A percentile compares a stretch with the other conserved stretches of the same genome.
Conservation (phyloP, 2,113 vertebrate genomes). For the Ophiodon elongatus region DNA sequence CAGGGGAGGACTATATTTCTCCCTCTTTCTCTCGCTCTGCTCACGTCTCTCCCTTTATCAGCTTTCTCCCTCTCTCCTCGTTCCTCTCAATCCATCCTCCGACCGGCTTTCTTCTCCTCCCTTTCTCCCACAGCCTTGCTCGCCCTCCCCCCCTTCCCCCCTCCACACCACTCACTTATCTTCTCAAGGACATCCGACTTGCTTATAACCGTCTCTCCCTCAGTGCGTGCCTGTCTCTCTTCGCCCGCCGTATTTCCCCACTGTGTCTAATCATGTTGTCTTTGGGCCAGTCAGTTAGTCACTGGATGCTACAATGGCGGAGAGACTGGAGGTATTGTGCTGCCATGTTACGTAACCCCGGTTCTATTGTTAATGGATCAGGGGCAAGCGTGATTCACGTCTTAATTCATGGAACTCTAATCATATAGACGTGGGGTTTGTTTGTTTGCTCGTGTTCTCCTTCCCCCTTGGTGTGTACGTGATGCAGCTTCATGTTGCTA, state of each 20-base stretch:
- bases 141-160: not conserved
- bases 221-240: slow-evolving; percentile 36
- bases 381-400: not conserved
- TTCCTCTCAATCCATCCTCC: slow-evolving; percentile 36
- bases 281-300: slow-evolving; percentile 51
- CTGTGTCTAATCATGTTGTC: slow-evolving; percentile 65
- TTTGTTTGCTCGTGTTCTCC: not conserved
- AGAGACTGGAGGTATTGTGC: slow-evolving; percentile 37
- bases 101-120: not conserved
- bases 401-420: slow-evolving; percentile 3
- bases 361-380: slow-evolving; percentile 36
- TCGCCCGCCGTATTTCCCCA: slow-evolving; percentile 34
- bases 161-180: slow-evolving; percentile 55
- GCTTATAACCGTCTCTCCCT: slow-evolving; percentile 52
- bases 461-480: not conserved
- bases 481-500: not conserved
- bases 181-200: slow-evolving; percentile 78
- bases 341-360: slow-evolving; percentile 40
- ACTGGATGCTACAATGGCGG: slow-evolving; percentile 32
- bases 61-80: slow-evolving; percentile 1
- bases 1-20: slow-evolving; percentile 48
- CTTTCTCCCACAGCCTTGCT: slow-evolving; percentile 29
- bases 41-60: not conserved
- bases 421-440: not conserved
- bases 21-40: slow-evolving; percentile 22